phyloP scores from a whole-genome alignment of 1,140 invertebrate genomes.

The Drosophila rufa region DNA sequence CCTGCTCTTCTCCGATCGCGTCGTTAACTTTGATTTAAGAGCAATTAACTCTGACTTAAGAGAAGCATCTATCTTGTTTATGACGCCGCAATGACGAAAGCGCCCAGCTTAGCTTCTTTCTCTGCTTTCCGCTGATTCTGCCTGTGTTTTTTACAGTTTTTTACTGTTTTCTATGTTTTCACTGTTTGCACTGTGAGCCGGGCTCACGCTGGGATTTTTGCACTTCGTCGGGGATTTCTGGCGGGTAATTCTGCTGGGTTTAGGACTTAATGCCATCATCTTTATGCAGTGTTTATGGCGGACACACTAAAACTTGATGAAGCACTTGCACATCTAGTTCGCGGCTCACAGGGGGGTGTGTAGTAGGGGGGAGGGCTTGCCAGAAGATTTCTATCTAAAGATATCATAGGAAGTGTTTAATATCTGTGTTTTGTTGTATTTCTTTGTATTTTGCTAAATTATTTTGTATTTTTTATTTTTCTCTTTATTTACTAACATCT shows the following conservation, averaged over 20 bases:
- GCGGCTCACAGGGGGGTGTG: background rate
- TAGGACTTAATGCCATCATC: conserved; percentile 55
- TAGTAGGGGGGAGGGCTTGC: background rate
- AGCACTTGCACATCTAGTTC: conserved; percentile 34
- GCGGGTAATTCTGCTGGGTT: conserved; percentile 30
- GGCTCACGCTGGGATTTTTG: conserved; percentile 69
- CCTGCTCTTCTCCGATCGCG: conserved; percentile 50
- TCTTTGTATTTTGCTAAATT: no score
- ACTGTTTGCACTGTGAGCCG: conserved; percentile 42
- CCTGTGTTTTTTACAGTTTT: conserved; percentile 20
- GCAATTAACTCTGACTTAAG: conserved; percentile 80
- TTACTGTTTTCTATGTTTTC: conserved; percentile 41
- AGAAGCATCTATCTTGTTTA: conserved; percentile 72
- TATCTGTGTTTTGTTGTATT: background rate
- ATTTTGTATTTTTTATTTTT: no score
- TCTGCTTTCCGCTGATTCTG: background rate
- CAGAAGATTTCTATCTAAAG: background rate
- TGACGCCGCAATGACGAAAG: conserved; percentile 47
- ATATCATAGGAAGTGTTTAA: background rate
- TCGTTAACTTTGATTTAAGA: conserved; percentile 75
- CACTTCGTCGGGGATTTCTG: conserved; percentile 48
- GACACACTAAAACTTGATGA: conserved; percentile 46
- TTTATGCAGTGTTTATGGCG: conserved; percentile 74
- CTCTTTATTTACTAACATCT: no score
- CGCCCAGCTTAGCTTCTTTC: background rate